Evolutionary conservation across 1,140 invertebrate species (phyloP), one percentile per base, ranked within the genome.

Genomic region (Drosophila biarmipes): DNA sequence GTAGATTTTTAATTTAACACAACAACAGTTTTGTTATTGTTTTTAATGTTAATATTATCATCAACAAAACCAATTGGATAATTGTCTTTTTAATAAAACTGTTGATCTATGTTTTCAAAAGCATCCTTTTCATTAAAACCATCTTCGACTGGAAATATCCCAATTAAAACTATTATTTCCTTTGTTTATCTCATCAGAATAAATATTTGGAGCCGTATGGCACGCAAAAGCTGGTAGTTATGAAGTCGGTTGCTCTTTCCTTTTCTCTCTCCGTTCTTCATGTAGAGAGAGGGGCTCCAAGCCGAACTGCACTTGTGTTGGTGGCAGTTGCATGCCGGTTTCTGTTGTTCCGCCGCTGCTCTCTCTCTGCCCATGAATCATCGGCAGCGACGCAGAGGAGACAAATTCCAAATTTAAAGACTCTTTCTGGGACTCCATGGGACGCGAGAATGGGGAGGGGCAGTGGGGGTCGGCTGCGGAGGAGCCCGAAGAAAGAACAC

Each of bases 321-420:
- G 71, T 73, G 24, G 14, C 35, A 11, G 61, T 67, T 75, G 73
- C 73, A 75, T 75, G 73, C 73, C 73, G 73, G 73, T 75, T 75
- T 68, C 57, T 49, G 67, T 66, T 37, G 43, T 74, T 59, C 46
- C 34, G 34, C 15, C 38, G 54, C 37, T 48, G 24, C 7, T 49
- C 35, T 19, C 15, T 19, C 57, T 58, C 69, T 15, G 24, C 19
- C 40, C 15, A 54, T 75, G 73, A 75, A 27, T 75, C 73, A 75
- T 75, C 45, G 49, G 11, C 37, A 17, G 21, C 51, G 17, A 43
- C 24, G 21, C 58, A 64, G 57, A 46, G 19, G 42, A 54, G 42
- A 67, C 61, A 57, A 52, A 42, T 74, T 75, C 61, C 72, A 67
- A 75, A 75, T 54, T 67, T 67, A 75, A 75, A 57, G 61, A 37